A percentile compares a stretch with the other conserved stretches of the same genome.
phyloP scores from a whole-genome alignment of 1,140 invertebrate species.

The Hycleus phaleratus region DNA sequence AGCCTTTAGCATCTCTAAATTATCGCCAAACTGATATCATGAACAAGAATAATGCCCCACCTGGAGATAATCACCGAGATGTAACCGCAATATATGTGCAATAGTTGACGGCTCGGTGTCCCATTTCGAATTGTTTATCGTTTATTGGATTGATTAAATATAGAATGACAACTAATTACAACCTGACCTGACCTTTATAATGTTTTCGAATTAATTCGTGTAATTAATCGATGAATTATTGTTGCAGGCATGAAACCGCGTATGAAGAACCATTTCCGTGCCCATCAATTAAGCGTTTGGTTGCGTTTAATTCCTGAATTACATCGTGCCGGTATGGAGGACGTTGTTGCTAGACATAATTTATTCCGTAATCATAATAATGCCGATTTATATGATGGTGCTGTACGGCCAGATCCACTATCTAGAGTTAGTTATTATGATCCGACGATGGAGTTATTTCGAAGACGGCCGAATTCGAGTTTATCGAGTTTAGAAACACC shows the following conservation, averaged over 20 bases:
- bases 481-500: slow-evolving; percentile 44
- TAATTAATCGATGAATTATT: slow-evolving; percentile 9
- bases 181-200: not conserved
- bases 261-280: slow-evolving; percentile 88
- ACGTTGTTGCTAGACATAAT: slow-evolving; percentile 74
- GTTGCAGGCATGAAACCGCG: slow-evolving; percentile 76
- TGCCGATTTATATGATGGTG: slow-evolving; percentile 70
- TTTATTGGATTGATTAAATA: no score
- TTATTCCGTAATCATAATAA: slow-evolving; percentile 76
- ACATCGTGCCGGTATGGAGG: slow-evolving; percentile 80
- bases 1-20: slow-evolving; percentile 9
- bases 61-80: slow-evolving; percentile 3
- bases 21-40: slow-evolving; percentile 5
- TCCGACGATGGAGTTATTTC: slow-evolving; percentile 49
- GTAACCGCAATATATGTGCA: not conserved
- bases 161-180: no score
- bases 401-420: slow-evolving; percentile 70
- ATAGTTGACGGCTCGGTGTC: no score
- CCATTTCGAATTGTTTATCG: no score
- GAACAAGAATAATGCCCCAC: slow-evolving; percentile 5
- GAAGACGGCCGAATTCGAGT: slow-evolving; percentile 47
- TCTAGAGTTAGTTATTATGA: slow-evolving; percentile 51
- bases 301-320: slow-evolving; percentile 85
- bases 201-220: not conserved
- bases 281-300: slow-evolving; percentile 92